Percentiles rank a stretch among this genome's conserved stretches.
phyloP scores from a whole-genome alignment of 2,113 vertebrate species.

The Atherinomorus stipes region DNA sequence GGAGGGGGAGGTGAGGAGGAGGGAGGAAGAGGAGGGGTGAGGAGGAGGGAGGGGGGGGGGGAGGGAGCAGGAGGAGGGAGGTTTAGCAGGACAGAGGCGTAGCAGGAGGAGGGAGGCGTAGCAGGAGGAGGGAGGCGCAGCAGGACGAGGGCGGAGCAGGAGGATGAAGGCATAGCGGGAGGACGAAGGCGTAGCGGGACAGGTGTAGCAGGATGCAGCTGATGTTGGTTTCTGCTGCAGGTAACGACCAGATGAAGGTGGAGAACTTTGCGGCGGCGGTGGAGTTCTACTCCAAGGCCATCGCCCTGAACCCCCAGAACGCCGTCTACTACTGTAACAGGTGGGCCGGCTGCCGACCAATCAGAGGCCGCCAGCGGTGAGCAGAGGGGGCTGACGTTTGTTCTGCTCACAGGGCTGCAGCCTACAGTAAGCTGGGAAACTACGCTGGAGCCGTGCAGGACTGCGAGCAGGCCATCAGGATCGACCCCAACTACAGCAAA shows the following conservation, averaged over 20 bases:
- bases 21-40: no score
- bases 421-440: constrained; percentile 95
- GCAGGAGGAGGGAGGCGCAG: no score
- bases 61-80: no score
- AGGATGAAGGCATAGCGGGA: no score
- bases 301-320: constrained; percentile 92
- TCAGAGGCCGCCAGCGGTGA: no score
- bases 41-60: no score
- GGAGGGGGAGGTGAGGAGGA: no score
- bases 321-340: constrained; percentile 98
- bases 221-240: constrained; percentile 67
- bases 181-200: no score
- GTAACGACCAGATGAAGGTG: constrained; percentile 97
- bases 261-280: constrained; percentile 93
- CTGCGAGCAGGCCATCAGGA: constrained; percentile 93
- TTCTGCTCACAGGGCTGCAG: constrained; percentile 87
- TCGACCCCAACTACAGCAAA: constrained; percentile 97
- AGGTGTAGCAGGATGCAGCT: no score
- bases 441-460: constrained; percentile 93
- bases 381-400: not conserved
- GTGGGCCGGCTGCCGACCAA: constrained; percentile 67
- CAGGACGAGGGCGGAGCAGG: no score
- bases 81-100: no score
- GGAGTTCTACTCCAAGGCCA: constrained; percentile 93
- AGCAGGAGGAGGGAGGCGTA: no score